Conservation (phyloP, 2,888 invertebrate genomes). For the Cerceris ruficornis region DNA sequence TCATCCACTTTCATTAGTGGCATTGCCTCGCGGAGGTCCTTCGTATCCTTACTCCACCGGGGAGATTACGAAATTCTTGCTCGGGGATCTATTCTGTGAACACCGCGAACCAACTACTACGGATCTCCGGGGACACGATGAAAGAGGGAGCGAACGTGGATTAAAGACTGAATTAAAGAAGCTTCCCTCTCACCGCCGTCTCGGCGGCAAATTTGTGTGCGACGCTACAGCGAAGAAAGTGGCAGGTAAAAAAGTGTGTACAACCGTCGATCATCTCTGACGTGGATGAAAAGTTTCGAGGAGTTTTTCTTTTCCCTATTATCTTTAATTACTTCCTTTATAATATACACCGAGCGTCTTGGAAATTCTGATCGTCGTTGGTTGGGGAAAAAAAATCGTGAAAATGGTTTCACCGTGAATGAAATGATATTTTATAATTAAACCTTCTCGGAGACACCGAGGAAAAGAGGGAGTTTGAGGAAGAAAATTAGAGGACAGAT, state of each 20-base stretch:
- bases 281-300: too few species aligned
- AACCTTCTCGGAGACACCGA: not conserved
- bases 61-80: constrained; percentile 61
- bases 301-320: too few species aligned
- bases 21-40: constrained; percentile 17
- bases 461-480: not conserved
- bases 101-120: constrained; percentile 6
- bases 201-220: too few species aligned
- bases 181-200: not conserved
- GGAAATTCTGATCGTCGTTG: too few species aligned
- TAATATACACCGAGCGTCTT: too few species aligned
- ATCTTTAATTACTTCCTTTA: too few species aligned
- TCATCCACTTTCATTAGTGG: constrained; percentile 64
- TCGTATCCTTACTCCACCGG: constrained; percentile 17
- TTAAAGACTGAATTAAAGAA: constrained; percentile 17
- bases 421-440: constrained; percentile 38
- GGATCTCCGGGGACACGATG: not conserved
- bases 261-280: too few species aligned
- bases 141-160: constrained; percentile 6
- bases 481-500: not conserved
- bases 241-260: too few species aligned
- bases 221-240: too few species aligned
- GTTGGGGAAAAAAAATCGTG: too few species aligned
- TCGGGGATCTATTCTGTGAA: constrained; percentile 37
- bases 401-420: not conserved